Percentiles rank a stretch among this genome's conserved stretches.
Conservation (phyloP, 2,797 vertebrate genomes). For the Sebastolobus altivelis region DNA sequence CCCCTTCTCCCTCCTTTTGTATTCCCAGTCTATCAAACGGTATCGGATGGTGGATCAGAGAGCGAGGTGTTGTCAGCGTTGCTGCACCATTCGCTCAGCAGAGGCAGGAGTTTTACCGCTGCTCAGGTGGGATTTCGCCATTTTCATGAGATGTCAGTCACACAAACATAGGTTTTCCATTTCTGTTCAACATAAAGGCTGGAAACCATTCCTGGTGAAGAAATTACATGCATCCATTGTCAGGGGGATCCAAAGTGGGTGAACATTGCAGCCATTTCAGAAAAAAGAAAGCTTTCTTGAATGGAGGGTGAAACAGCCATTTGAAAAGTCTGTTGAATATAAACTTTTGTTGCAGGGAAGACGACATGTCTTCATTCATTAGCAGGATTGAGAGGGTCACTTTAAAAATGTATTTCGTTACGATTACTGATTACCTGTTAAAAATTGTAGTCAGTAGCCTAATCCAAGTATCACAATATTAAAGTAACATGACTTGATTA, state of each 20-base stretch:
- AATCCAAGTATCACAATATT: neutral
- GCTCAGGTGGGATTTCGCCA: constrained; percentile 9
- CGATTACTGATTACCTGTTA: neutral
- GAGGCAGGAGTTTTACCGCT: neutral
- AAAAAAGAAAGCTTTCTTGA: neutral
- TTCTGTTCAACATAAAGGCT: neutral
- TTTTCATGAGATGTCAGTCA: constrained; percentile 23
- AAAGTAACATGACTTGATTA: neutral
- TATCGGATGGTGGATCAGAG: neutral
- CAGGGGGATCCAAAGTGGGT: neutral
- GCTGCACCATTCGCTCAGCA: neutral
- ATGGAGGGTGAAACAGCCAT: neutral
- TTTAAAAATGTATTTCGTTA: no score
- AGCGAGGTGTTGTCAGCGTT: neutral
- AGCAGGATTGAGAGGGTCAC: neutral
- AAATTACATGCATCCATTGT: constrained; percentile 7
- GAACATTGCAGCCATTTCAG: neutral
- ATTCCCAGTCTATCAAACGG: constrained; percentile 15
- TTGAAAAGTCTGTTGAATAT: neutral
- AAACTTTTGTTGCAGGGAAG: neutral
- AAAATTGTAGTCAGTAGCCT: neutral
- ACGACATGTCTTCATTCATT: neutral
- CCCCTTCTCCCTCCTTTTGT: constrained; percentile 4
- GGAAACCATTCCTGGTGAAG: neutral
- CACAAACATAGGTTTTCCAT: neutral